Percentiles rank a stretch among this genome's conserved stretches.
Conservation (phyloP, 2,888 invertebrate species). For the Drosophila diplacantha region DNA sequence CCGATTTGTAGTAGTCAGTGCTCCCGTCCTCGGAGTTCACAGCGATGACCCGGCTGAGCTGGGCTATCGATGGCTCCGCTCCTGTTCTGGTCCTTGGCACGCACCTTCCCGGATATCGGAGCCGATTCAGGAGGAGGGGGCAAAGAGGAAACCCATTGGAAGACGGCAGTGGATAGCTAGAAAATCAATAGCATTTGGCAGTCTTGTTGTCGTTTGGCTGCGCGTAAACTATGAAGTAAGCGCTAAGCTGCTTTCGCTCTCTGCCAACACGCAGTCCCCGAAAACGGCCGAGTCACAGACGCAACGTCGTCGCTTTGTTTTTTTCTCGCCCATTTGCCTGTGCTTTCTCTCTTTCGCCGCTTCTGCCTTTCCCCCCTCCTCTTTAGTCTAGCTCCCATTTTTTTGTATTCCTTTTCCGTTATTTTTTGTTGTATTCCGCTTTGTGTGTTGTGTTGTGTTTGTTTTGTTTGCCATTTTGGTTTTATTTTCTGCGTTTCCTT, state of each 20-base stretch:
- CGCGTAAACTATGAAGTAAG: slow-evolving; percentile 69
- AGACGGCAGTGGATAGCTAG: slow-evolving; percentile 29
- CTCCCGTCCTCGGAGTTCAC: slow-evolving; percentile 20
- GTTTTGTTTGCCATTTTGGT: slow-evolving; percentile 63
- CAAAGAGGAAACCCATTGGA: slow-evolving; percentile 4
- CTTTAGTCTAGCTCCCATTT: slow-evolving; percentile 27
- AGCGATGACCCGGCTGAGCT: slow-evolving; percentile 34
- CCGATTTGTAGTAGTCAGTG: slow-evolving; percentile 65
- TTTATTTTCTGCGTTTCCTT: slow-evolving; percentile 55
- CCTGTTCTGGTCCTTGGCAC: slow-evolving; percentile 29
- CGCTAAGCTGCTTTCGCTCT: slow-evolving; percentile 66
- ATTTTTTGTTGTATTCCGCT: slow-evolving; percentile 25
- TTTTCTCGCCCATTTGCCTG: slow-evolving; percentile 55
- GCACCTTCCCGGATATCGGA: slow-evolving; percentile 41
- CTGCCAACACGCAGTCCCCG: slow-evolving; percentile 40
- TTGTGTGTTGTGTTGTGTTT: slow-evolving; percentile 38
- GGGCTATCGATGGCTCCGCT: slow-evolving; percentile 23
- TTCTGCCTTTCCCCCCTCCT: not conserved
- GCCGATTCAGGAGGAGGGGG: not conserved
- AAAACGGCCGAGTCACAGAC: slow-evolving; percentile 54
- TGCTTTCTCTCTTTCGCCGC: slow-evolving; percentile 19
- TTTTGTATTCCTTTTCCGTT: slow-evolving; percentile 15
- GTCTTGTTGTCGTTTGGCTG: slow-evolving; percentile 61
- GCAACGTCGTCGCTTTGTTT: slow-evolving; percentile 63
- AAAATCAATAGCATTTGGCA: slow-evolving; percentile 72